Base-by-base conservation (phyloP, 2,113 vertebrate genomes). In the Leuciscus idus region DNA sequence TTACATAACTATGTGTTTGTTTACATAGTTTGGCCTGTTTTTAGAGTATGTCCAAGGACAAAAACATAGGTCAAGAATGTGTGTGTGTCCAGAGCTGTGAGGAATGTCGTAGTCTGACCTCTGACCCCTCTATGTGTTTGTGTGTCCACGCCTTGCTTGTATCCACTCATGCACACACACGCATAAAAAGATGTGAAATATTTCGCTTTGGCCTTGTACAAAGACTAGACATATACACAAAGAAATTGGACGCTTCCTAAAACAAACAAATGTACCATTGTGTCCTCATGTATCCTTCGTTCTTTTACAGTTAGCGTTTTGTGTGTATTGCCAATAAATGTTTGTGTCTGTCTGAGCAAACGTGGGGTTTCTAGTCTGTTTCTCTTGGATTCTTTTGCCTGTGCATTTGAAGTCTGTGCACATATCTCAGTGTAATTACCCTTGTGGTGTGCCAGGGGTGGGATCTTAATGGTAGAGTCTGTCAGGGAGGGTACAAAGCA, bases 81-180 rank as follows among this genome's bases (percentile, higher is more conserved):
- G 76, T 85, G 70, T 39, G 83, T 72, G 39, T 77, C 19, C 61
- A 84, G 77, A 43, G 72, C 70, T 87, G 57, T 84, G 84, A 87
- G 90, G 90, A 94, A 93, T 93, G 91, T 88, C 33, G 26, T 3
- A 68, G 86, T 84, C 86, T 90, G 87, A 92, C 90, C 89, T 90
- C 88, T 89, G 87, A 85, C 89, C 90, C 68, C 91, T 86, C 17
- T 73, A 28, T 88, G 57, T 64, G 36, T 83, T 62, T 85, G 9
- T 88, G 89, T 91, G 84, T 82, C 83, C 87, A 80, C 43, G 19
- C 62, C 78, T 68, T 68, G 52, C 74, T 83, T 68, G 81, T 73
- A 61, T 85, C 83, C 88, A 61, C 78, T 75, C 81, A 72, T 64
- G 59, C 86, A 66, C 55, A 84, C 84, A 61, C n/a, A 85, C 61